Base-by-base conservation (phyloP, 2,797 vertebrate species). In the Steatocranus sp. region DNA sequence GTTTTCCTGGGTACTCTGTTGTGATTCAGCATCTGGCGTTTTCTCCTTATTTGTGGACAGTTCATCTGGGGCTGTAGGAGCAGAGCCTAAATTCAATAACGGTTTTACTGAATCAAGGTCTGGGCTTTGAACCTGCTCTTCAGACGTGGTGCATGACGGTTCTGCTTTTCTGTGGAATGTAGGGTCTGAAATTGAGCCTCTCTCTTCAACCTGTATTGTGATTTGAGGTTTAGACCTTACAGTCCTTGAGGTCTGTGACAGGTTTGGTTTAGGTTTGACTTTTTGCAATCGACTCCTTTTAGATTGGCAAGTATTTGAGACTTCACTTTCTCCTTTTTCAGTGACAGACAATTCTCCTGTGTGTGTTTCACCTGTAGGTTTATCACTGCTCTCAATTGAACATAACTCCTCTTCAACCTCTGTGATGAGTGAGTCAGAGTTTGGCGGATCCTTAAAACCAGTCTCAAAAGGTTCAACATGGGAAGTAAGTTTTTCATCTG, bases 191-290 rank as follows among this genome's bases (percentile, higher is more conserved):
- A 34, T 51, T 1, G 32, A 36, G 6, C 83, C 51, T 27, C 38
- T 83, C 12, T 85, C 48, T 17, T 18, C 2, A 4, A 58, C 10
- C 1, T 91, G 66, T 66, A 76, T 48, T 30, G 41, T 53, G 11
- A 61, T 53, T 68, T 88, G 38, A 56, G 41, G 34, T 78, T 80
- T 89, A 11, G 56, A 79, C 3, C 9, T 82, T 11, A 11, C 51
- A 14, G 46, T 41, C 88, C 88, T 94, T 30, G 83, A 83, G 17
- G 15, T 53, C n/a, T 43, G 75, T 18, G 51, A 5, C 6, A 92
- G 5, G 23, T 83, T 89, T n/a, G 89, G 85, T 86, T 85, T 91
- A 27, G 88, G 87, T 85, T 91, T 93, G 25, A 88, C 77, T 78
- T 84, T 92, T 18, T 63, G 83, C 25, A 86, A 73, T 73, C 77